A percentile compares a stretch with the other conserved stretches of the same genome.
Evolutionary conservation across 2,888 invertebrate species (phyloP).

Genomic region (Sinodicranocentrus sp.): DNA sequence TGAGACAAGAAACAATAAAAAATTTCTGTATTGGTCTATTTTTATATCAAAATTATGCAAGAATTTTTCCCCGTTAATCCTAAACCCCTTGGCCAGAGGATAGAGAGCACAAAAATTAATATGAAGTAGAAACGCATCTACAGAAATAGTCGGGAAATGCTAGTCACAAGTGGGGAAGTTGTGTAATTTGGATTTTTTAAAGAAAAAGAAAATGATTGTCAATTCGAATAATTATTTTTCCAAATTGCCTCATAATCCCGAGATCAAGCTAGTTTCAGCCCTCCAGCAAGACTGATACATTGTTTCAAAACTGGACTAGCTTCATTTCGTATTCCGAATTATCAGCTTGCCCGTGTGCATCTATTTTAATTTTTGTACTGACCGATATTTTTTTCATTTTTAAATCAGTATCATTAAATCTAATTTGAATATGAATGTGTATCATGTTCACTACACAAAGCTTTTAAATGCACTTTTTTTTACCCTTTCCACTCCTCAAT

Average conservation of each 20-base stretch:
- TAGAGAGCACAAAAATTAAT: background rate
- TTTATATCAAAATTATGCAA: conserved; percentile 49
- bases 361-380: conserved; percentile 24
- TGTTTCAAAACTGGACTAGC: conserved; percentile 27
- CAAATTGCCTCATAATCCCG: background rate
- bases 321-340: conserved; percentile 11
- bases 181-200: no score
- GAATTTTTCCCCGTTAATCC: conserved; percentile 23
- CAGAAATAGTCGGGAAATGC: no score
- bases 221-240: conserved; percentile 32
- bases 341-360: background rate
- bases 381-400: conserved; percentile 20
- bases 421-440: conserved; percentile 56
- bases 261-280: background rate
- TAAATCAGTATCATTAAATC: conserved; percentile 52
- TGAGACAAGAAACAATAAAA: conserved; percentile 2
- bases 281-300: background rate
- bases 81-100: background rate
- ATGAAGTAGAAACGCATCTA: no score
- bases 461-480: conserved; percentile 30
- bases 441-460: conserved; percentile 37
- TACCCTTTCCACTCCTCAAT: background rate
- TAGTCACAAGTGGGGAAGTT: no score
- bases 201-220: conserved; percentile 40
- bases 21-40: conserved; percentile 13